phyloP scores from a whole-genome alignment of 1,140 invertebrate genomes.

The Andricus grossulariae region DNA sequence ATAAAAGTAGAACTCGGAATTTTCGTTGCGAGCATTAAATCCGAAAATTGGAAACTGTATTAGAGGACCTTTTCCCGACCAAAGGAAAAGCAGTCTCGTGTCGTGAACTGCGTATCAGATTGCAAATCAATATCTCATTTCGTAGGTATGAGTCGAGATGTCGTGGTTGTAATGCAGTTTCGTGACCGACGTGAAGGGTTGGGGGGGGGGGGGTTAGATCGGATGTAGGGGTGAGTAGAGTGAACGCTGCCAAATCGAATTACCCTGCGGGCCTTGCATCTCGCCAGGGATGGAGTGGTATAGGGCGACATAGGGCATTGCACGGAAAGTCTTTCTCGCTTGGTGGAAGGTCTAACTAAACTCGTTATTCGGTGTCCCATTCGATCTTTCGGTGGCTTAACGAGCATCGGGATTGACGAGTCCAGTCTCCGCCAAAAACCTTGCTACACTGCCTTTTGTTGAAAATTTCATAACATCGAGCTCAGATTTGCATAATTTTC shows the following conservation, averaged over 20 bases:
- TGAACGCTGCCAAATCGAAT: slow-evolving; percentile 67
- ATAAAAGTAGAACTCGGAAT: no score
- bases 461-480: slow-evolving; percentile 59
- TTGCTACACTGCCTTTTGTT: slow-evolving; percentile 32
- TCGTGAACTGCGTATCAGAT: slow-evolving; percentile 66
- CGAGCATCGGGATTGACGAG: slow-evolving; percentile 42
- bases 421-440: slow-evolving; percentile 30
- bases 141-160: slow-evolving; percentile 68
- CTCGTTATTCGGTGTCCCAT: slow-evolving; percentile 54
- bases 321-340: slow-evolving; percentile 47
- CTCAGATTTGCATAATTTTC: slow-evolving; percentile 64
- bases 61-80: not conserved
- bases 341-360: slow-evolving; percentile 49
- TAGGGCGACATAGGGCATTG: slow-evolving; percentile 39
- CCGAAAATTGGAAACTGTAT: not conserved
- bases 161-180: slow-evolving; percentile 69
- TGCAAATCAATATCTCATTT: slow-evolving; percentile 73
- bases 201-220: slow-evolving; percentile 45
- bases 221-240: slow-evolving; percentile 53
- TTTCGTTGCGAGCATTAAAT: not conserved
- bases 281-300: slow-evolving; percentile 47
- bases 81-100: slow-evolving; percentile 23
- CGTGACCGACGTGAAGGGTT: slow-evolving; percentile 56
- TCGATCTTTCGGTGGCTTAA: slow-evolving; percentile 55
- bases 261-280: slow-evolving; percentile 62